Evolutionary conservation across 2,888 invertebrate species (phyloP).

Genomic region (Machimus rusticus): DNA sequence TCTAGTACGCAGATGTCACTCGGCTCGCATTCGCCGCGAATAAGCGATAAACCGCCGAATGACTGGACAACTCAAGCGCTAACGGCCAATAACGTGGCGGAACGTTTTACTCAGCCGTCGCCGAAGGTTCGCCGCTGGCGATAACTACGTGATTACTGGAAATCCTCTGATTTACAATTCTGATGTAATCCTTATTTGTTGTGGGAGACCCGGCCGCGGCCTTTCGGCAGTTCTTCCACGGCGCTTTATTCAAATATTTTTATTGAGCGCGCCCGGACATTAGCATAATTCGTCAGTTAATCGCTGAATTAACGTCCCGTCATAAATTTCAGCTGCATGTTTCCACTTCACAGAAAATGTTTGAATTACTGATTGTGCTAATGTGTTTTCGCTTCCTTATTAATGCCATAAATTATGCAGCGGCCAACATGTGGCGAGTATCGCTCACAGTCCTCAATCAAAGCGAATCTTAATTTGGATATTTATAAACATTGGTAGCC

Average conservation of each 20-base stretch:
- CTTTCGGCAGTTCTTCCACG: background rate
- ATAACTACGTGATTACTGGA: slow-evolving; percentile 15
- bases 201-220: background rate
- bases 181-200: slow-evolving; percentile 33
- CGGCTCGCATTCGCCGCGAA: slow-evolving; percentile 7
- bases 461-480: background rate
- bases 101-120: slow-evolving; percentile 30
- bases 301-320: slow-evolving; percentile 18
- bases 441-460: background rate
- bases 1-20: slow-evolving; percentile 28
- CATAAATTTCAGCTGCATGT: slow-evolving; percentile 5
- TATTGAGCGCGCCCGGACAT: background rate
- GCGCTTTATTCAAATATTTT: slow-evolving; percentile 16
- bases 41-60: slow-evolving; percentile 32
- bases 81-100: slow-evolving; percentile 32
- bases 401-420: slow-evolving; percentile 9
- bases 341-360: slow-evolving; percentile 2
- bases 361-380: slow-evolving; percentile 22
- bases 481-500: background rate
- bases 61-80: slow-evolving; percentile 13
- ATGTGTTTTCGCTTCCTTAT: slow-evolving; percentile 24
- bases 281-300: slow-evolving; percentile 27
- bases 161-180: slow-evolving; percentile 36
- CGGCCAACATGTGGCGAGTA: background rate
- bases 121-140: slow-evolving; percentile 19